phyloP scores from a whole-genome alignment of 2,888 invertebrate genomes.

The Andrena bucephala region DNA sequence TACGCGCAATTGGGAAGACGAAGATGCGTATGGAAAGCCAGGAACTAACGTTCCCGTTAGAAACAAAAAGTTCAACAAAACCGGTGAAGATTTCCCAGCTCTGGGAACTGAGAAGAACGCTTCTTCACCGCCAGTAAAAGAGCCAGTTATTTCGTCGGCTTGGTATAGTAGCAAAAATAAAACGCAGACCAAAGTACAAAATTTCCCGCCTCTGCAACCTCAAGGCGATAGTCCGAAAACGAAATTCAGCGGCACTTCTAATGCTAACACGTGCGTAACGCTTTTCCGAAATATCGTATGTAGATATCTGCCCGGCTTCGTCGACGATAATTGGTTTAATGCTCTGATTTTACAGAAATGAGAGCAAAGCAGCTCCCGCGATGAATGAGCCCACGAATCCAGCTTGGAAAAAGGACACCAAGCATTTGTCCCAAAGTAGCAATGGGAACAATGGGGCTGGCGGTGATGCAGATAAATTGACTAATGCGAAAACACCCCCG shows the following conservation, averaged over 20 bases:
- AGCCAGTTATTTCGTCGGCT: slow-evolving; percentile 83
- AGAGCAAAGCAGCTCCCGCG: slow-evolving; percentile 77
- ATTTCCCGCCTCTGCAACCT: slow-evolving; percentile 81
- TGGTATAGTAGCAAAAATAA: slow-evolving; percentile 84
- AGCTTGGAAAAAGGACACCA: slow-evolving; percentile 81
- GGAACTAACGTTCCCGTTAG: slow-evolving; percentile 78
- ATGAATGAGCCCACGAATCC: slow-evolving; percentile 79
- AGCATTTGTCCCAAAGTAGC: slow-evolving; percentile 72
- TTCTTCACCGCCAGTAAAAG: slow-evolving; percentile 72
- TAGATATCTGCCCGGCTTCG: not conserved
- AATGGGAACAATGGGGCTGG: slow-evolving; percentile 75
- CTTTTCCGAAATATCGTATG: slow-evolving; percentile 21
- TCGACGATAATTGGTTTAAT: not conserved
- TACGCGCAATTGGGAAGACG: slow-evolving; percentile 96
- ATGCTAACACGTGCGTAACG: slow-evolving; percentile 74
- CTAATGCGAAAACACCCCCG: slow-evolving; percentile 69
- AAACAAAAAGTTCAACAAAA: slow-evolving; percentile 77
- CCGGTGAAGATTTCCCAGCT: slow-evolving; percentile 88
- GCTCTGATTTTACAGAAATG: slow-evolving; percentile 74
- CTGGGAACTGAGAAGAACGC: slow-evolving; percentile 78
- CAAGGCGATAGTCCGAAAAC: slow-evolving; percentile 78
- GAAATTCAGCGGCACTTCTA: slow-evolving; percentile 69
- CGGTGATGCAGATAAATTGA: slow-evolving; percentile 74
- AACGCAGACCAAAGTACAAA: slow-evolving; percentile 77
- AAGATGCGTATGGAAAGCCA: slow-evolving; percentile 92